Percentiles rank a stretch among this genome's conserved stretches.
Conservation (phyloP, 2,113 vertebrate species). For the Carettochelys insculpta region DNA sequence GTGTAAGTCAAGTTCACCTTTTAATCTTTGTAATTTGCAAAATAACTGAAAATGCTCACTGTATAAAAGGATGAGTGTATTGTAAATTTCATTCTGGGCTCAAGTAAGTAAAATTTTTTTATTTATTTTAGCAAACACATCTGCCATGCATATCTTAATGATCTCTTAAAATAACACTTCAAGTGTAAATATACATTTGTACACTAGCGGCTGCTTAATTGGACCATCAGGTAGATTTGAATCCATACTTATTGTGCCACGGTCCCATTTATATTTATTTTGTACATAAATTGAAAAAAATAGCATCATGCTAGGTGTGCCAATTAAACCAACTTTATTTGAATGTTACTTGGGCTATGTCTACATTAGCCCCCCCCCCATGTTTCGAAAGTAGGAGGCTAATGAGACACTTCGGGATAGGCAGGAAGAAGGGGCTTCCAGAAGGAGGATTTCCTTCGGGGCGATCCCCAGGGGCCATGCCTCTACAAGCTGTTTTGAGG, state of each 20-base stretch:
- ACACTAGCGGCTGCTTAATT: constrained; percentile 28
- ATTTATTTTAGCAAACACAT: neutral
- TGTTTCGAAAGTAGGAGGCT: no score
- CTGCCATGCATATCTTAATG: neutral
- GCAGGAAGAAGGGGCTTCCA: no score
- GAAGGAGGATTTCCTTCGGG: no score
- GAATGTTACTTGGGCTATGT: constrained; percentile 15
- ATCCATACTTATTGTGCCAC: constrained; percentile 32
- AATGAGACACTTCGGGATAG: no score
- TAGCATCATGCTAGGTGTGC: neutral
- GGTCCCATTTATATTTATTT: constrained; percentile 39
- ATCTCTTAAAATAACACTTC: no score
- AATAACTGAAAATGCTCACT: neutral
- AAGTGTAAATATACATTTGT: constrained; percentile 17
- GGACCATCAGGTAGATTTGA: neutral
- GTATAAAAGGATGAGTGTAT: neutral
- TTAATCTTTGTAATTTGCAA: neutral
- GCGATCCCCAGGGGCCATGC: no score
- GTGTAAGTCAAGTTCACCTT: neutral
- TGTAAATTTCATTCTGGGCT: neutral
- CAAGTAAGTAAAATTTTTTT: neutral
- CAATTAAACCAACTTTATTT: constrained; percentile 41
- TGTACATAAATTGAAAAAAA: neutral
- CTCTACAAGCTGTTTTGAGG: no score
- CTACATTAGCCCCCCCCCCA: no score